Evolutionary conservation across 1,140 invertebrate genomes (phyloP).

Genomic region (Pachyrhynchus sulphureomaculatus): DNA sequence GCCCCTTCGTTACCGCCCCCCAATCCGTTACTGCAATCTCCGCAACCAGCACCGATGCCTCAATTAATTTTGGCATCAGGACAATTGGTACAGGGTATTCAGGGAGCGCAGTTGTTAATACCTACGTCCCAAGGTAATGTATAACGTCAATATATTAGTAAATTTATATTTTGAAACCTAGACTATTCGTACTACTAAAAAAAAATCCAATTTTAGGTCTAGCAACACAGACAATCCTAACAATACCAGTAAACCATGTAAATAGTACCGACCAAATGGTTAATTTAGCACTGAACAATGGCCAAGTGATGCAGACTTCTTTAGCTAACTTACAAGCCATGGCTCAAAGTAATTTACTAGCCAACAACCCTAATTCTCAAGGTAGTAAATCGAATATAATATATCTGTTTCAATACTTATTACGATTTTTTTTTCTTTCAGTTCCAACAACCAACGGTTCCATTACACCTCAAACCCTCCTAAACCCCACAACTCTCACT

Average conservation of each 20-base stretch:
- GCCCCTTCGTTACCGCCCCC: slow-evolving; percentile 23
- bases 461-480: slow-evolving; percentile 50
- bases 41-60: slow-evolving; percentile 74
- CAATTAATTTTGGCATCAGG: slow-evolving; percentile 89
- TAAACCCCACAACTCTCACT: slow-evolving; percentile 64
- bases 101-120: slow-evolving; percentile 89
- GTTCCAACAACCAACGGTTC: slow-evolving; percentile 55
- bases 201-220: slow-evolving; percentile 83
- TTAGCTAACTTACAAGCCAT: slow-evolving; percentile 78
- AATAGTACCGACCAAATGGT: slow-evolving; percentile 80
- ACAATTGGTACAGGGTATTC: slow-evolving; percentile 86
- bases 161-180: too few species aligned
- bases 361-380: slow-evolving; percentile 45
- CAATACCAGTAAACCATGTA: slow-evolving; percentile 84
- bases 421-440: slow-evolving; percentile 32
- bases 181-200: too few species aligned
- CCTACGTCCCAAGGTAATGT: slow-evolving; percentile 91
- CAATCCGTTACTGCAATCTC: slow-evolving; percentile 29
- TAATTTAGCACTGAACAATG: slow-evolving; percentile 74
- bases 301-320: slow-evolving; percentile 82
- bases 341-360: slow-evolving; percentile 57
- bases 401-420: not conserved
- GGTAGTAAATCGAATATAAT: too few species aligned
- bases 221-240: slow-evolving; percentile 90
- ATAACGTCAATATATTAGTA: too few species aligned